Percentiles rank a stretch among this genome's conserved stretches.
These are phyloP conservation scores for Coilia nasus DNA, from an alignment of 2,797 vertebrate species.

Conservation along the genomic window DNA sequence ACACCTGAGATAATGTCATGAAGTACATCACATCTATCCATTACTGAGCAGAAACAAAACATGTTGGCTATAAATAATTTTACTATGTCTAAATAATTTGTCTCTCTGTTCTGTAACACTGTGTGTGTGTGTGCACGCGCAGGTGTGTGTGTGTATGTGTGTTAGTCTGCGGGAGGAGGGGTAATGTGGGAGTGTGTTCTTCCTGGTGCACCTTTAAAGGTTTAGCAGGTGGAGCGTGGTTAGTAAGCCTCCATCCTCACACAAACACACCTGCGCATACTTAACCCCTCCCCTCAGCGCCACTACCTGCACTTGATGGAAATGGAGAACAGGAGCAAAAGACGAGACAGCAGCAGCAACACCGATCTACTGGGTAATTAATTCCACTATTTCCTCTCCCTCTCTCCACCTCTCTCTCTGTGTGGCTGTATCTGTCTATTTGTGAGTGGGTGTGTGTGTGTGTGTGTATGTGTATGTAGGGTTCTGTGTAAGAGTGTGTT, in stretches of 20 bases:
- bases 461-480: neutral
- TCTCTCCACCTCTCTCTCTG: neutral
- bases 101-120: too few species aligned
- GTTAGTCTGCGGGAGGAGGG: too few species aligned
- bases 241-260: neutral
- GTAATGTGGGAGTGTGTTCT: neutral
- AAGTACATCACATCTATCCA: too few species aligned
- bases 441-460: neutral
- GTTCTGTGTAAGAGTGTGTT: neutral
- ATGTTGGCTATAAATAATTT: too few species aligned
- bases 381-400: neutral
- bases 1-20: too few species aligned
- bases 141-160: too few species aligned
- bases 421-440: neutral
- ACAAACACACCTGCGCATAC: neutral
- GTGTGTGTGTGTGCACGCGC: too few species aligned
- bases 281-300: neutral
- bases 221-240: too few species aligned
- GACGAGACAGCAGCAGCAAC: neutral
- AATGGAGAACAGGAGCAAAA: neutral
- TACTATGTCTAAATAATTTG: too few species aligned
- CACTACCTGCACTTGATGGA: neutral
- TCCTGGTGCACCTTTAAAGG: too few species aligned
- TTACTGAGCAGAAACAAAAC: too few species aligned
- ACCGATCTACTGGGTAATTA: neutral